Conservation (phyloP, 2,888 invertebrate species). For the Thysanoteuthis rhombus region DNA sequence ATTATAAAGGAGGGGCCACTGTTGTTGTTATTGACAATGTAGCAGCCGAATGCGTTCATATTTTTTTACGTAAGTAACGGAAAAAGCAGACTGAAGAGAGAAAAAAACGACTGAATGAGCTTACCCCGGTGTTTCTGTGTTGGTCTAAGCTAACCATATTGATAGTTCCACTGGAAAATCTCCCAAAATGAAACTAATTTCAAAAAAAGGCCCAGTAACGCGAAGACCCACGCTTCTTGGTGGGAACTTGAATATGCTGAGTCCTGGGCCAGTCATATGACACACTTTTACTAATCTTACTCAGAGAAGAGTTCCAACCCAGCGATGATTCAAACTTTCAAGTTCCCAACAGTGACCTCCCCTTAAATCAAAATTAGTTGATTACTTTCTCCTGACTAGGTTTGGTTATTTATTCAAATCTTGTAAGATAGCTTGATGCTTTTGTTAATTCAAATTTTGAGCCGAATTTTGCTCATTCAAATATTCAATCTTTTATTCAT, state of each 20-base stretch:
- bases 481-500: no score
- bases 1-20: neutral
- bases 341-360: neutral
- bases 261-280: slow-evolving; percentile 12
- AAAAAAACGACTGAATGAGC: neutral
- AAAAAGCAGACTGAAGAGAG: neutral
- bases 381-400: no score
- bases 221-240: neutral
- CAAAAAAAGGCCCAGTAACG: neutral
- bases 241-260: neutral
- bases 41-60: neutral
- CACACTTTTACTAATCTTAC: neutral
- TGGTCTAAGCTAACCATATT: neutral
- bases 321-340: neutral
- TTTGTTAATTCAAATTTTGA: no score
- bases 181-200: neutral
- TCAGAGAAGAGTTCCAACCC: neutral
- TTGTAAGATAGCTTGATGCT: no score
- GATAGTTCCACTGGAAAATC: neutral
- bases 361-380: neutral
- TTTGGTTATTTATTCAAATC: no score
- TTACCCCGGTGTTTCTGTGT: neutral
- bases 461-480: no score
- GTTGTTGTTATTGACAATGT: slow-evolving; percentile 12
- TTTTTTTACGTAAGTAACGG: neutral